Evolutionary conservation across 1,140 invertebrate genomes (phyloP), one percentile per base, ranked within the genome.

Genomic region (Belonocnema kinseyi): DNA sequence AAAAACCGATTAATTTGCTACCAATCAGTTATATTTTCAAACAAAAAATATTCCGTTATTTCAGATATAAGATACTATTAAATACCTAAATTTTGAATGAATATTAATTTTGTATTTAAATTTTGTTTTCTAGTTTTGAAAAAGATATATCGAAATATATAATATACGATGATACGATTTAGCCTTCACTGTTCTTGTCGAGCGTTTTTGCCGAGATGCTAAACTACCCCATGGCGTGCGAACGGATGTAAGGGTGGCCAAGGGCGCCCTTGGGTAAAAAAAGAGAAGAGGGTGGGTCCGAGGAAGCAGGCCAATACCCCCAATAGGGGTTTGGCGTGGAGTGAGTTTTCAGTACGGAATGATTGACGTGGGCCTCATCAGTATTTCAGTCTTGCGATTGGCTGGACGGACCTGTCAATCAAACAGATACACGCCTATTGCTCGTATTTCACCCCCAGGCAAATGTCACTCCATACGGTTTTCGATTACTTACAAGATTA

Each of bases 361-460:
- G 90, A 92, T 91, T 90, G 91, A 92, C 90, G 87, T 84, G 89
- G 87, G 86, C 89, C 91, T 92, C 90, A 92, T 92, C 90, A 91
- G 87, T 87, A 91, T 91, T 91, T 90, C 87, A 84, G 86, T 87
- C 86, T 87, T 84, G 85, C 88, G 88, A 92, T 92, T 92, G 91
- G 91, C 86, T 88, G 88, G 87, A 89, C 90, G 84, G 85, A 89
- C 84, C 90, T 92, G 91, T 92, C 91, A 90, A 91, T 92, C 91
- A 92, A 88, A 85, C 81, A 40, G 58, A 86, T 89, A 87, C 89
- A 90, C 89, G 89, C 89, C 89, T 88, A 88, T 88, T 84, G 84
- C 83, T 61, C 80, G 80, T 81, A 81, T 82, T 82, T 75, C 80
- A 75, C 74, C 77, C 61, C 78, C 56, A 33, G 56, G 50, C 26